Percentiles rank a stretch among this genome's conserved stretches.
These are phyloP conservation scores for Acropternis orthonyx DNA, from an alignment of 2,797 vertebrate species.

Conservation along the genomic window DNA sequence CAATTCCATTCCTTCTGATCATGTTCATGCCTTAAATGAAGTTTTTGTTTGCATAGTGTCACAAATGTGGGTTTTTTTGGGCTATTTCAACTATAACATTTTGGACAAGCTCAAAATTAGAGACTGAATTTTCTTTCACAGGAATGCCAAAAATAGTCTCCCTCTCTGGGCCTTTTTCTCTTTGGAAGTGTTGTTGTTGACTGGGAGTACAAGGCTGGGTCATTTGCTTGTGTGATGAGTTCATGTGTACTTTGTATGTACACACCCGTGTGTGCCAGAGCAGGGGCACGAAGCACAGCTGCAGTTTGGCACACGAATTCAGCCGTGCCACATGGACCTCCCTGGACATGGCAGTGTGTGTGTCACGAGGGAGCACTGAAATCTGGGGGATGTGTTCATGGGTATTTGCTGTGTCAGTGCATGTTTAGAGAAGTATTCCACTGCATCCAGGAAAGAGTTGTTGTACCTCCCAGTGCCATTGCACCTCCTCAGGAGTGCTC, in stretches of 20 bases:
- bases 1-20: neutral
- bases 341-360: neutral
- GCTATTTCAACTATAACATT: neutral
- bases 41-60: neutral
- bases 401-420: neutral
- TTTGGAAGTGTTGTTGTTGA: neutral
- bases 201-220: neutral
- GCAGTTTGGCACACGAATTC: fast-evolving
- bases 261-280: neutral
- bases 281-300: fast-evolving
- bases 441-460: neutral
- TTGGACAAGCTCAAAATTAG: neutral
- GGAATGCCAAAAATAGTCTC: neutral
- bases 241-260: neutral
- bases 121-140: neutral
- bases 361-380: neutral
- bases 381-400: neutral
- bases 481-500: neutral
- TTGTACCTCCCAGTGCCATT: neutral
- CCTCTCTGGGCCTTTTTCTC: fast-evolving
- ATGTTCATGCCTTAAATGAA: neutral
- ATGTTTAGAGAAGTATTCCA: neutral
- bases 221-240: neutral
- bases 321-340: neutral
- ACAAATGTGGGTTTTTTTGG: neutral